Evolutionary conservation across 1,140 invertebrate species (phyloP).

Genomic region (Lasioglossum baleicum): DNA sequence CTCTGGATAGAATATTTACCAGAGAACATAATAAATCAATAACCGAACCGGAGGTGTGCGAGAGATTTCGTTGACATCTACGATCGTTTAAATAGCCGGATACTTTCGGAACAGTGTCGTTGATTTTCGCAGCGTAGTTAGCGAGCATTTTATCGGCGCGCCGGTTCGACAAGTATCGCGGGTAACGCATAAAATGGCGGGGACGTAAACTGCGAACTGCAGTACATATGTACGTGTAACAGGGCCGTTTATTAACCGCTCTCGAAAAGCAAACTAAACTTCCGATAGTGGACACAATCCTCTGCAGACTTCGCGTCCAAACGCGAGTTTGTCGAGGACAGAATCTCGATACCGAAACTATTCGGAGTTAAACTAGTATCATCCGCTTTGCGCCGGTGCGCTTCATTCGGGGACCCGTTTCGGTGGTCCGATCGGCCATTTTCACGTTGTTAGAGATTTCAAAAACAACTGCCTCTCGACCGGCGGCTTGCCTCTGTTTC

Average conservation of each 20-base stretch:
- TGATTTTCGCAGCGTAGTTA: too few species aligned
- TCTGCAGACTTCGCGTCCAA: neutral
- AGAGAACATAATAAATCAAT: too few species aligned
- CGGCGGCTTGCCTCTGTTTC: neutral
- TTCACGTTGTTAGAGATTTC: constrained; percentile 7
- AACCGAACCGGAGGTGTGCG: too few species aligned
- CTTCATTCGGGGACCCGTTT: neutral
- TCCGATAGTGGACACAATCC: neutral
- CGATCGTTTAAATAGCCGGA: too few species aligned
- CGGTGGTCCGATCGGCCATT: neutral
- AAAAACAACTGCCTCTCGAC: neutral
- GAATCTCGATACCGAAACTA: neutral
- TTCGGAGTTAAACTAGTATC: neutral
- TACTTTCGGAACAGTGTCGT: too few species aligned
- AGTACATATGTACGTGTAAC: neutral
- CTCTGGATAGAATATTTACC: too few species aligned
- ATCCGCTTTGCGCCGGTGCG: neutral
- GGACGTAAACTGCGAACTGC: neutral
- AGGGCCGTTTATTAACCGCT: neutral
- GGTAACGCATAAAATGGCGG: too few species aligned
- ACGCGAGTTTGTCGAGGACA: neutral
- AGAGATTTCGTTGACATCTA: too few species aligned
- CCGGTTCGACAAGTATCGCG: too few species aligned
- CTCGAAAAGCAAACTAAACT: constrained; percentile 1
- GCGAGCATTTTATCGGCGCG: too few species aligned